A percentile compares a stretch with the other conserved stretches of the same genome.
Conservation (phyloP, 2,797 vertebrate genomes). For the Eidolon dupreanum region DNA sequence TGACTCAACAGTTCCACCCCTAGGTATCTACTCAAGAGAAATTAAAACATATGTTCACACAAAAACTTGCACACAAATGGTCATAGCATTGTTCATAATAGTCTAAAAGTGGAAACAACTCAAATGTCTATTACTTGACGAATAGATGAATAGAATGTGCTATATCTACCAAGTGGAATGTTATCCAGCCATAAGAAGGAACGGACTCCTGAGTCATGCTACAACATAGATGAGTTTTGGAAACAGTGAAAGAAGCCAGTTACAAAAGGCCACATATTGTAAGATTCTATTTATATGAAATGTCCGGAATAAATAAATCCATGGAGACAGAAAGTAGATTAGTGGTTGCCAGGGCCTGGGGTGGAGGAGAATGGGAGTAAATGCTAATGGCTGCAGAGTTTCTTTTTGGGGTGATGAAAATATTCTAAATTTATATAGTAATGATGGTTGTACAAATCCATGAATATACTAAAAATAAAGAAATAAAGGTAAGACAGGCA, state of each 20-base stretch:
- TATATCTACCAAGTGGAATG: not conserved
- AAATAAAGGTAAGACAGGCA: not conserved
- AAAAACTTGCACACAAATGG: not conserved
- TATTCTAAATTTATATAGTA: not conserved
- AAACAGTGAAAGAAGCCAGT: not conserved
- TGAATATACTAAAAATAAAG: not conserved
- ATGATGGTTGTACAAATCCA: not conserved
- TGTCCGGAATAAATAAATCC: not conserved
- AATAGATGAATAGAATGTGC: not conserved
- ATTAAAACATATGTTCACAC: not conserved
- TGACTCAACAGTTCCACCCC: not conserved
- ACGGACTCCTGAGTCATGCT: not conserved
- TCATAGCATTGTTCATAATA: not conserved
- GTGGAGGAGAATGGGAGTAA: not conserved
- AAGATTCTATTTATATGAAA: not conserved
- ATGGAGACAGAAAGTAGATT: not conserved
- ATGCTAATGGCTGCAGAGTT: not conserved
- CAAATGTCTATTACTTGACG: not conserved
- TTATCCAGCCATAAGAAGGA: not conserved
- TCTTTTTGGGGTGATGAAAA: not conserved
- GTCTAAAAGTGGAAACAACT: not conserved
- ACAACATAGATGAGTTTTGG: not conserved
- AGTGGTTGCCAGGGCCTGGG: not conserved
- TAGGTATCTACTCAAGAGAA: not conserved
- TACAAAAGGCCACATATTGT: not conserved